Conservation (phyloP, 2,888 invertebrate genomes). For the Plebejus anna region DNA sequence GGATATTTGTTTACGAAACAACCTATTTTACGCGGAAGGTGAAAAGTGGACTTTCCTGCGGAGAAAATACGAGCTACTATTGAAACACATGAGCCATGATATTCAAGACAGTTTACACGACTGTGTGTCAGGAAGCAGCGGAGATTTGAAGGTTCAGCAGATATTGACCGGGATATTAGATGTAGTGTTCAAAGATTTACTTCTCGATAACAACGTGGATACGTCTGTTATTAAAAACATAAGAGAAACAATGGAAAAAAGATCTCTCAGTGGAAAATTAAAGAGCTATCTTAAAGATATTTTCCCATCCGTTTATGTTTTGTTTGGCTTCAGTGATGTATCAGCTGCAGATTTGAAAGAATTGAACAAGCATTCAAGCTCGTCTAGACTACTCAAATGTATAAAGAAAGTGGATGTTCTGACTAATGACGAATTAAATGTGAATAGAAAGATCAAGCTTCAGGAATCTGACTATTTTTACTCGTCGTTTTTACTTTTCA, state of each 20-base stretch:
- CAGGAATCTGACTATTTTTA: conserved; percentile 51
- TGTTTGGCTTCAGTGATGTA: conserved; percentile 54
- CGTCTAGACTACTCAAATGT: conserved; percentile 53
- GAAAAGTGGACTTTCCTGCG: conserved; percentile 71
- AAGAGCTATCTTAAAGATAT: conserved; percentile 67
- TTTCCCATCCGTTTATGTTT: conserved; percentile 64
- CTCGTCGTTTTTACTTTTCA: conserved; percentile 55
- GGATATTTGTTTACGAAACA: conserved; percentile 78
- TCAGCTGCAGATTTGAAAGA: conserved; percentile 50
- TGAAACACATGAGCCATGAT: conserved; percentile 54
- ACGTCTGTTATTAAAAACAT: conserved; percentile 52
- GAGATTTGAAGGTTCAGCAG: conserved; percentile 71
- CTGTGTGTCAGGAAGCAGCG: conserved; percentile 75
- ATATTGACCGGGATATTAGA: conserved; percentile 73
- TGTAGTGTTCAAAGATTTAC: conserved; percentile 65
- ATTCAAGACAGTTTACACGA: conserved; percentile 64
- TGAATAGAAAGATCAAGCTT: conserved; percentile 45
- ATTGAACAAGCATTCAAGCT: conserved; percentile 46
- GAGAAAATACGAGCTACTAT: conserved; percentile 59
- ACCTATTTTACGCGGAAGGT: conserved; percentile 73
- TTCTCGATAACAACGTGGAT: conserved; percentile 56
- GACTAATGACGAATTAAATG: conserved; percentile 51
- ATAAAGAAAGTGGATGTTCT: conserved; percentile 52
- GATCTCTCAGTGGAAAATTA: conserved; percentile 52
- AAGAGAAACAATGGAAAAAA: conserved; percentile 52